Percentiles rank a stretch among this genome's conserved stretches.
These are phyloP conservation scores for Ryuthela nishihirai DNA, from an alignment of 2,888 invertebrate species.

Conservation along the genomic window DNA sequence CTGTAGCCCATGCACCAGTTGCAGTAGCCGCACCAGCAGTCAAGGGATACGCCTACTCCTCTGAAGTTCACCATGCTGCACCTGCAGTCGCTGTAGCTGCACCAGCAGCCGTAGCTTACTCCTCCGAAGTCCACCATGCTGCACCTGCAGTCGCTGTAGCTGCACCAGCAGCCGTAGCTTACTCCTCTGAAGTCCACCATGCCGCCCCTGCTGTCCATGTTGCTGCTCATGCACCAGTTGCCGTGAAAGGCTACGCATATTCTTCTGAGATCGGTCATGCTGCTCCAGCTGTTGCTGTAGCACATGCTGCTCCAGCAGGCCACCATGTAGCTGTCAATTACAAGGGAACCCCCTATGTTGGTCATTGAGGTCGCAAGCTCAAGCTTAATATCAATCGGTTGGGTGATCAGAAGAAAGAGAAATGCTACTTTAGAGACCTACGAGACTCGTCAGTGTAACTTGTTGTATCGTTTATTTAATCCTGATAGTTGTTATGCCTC, in stretches of 20 bases:
- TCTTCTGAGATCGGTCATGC: background rate
- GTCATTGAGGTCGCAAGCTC: slow-evolving; percentile 20
- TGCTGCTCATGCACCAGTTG: too few species aligned
- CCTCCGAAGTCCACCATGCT: slow-evolving; percentile 1
- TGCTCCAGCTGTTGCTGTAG: slow-evolving; percentile 4
- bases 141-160: slow-evolving; percentile 2
- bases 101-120: background rate
- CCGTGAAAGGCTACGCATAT: background rate
- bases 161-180: slow-evolving; percentile 5
- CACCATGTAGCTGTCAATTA: slow-evolving; percentile 11
- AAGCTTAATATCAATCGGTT: too few species aligned
- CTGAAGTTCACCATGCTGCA: slow-evolving; percentile 6
- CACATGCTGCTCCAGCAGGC: background rate
- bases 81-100: slow-evolving; percentile 1
- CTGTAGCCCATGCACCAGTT: background rate
- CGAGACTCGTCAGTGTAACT: too few species aligned
- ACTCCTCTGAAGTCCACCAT: slow-evolving; percentile 23
- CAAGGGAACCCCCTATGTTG: slow-evolving; percentile 25
- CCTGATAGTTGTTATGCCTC: too few species aligned
- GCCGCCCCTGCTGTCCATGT: slow-evolving; percentile 8
- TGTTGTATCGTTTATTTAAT: too few species aligned
- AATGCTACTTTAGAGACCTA: too few species aligned
- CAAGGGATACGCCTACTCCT: slow-evolving; percentile 12
- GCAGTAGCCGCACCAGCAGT: background rate
- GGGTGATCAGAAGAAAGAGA: too few species aligned